These are phyloP conservation scores for Porites divaricata DNA, from an alignment of 92 coral and sea anemone species.

Conservation along the genomic window DNA sequence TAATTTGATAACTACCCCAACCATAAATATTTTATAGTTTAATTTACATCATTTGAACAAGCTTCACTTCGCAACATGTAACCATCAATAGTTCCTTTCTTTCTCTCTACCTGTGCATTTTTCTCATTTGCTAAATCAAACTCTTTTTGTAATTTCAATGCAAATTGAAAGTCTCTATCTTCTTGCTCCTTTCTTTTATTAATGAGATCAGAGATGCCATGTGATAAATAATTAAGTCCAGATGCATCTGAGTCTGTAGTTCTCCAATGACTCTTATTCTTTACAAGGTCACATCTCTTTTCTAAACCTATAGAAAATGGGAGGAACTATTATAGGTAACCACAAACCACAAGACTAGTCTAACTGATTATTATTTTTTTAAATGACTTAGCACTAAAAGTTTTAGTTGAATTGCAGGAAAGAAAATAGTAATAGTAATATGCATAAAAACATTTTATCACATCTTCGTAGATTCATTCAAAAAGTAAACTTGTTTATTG, in stretches of 20 bases:
- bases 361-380: no score
- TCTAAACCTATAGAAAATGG: constrained; percentile 2
- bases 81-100: constrained; percentile 75
- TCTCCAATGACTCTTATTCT: neutral
- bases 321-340: neutral
- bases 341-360: neutral
- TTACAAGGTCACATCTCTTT: neutral
- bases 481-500: no score
- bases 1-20: neutral
- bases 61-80: constrained; percentile 55
- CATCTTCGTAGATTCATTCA: no score
- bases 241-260: neutral
- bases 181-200: constrained; percentile 57
- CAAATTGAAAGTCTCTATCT: constrained; percentile 75
- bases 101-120: constrained; percentile 57
- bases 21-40: neutral
- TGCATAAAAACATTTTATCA: no score
- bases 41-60: neutral
- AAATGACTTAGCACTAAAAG: neutral
- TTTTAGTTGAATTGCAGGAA: no score
- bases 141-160: constrained; percentile 80
- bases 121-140: constrained; percentile 63
- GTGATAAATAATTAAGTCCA: constrained; percentile 15
- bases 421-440: no score
- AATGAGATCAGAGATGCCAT: constrained; percentile 7